phyloP scores from a whole-genome alignment of 1,140 invertebrate genomes.

The Pteromalus puparum region DNA sequence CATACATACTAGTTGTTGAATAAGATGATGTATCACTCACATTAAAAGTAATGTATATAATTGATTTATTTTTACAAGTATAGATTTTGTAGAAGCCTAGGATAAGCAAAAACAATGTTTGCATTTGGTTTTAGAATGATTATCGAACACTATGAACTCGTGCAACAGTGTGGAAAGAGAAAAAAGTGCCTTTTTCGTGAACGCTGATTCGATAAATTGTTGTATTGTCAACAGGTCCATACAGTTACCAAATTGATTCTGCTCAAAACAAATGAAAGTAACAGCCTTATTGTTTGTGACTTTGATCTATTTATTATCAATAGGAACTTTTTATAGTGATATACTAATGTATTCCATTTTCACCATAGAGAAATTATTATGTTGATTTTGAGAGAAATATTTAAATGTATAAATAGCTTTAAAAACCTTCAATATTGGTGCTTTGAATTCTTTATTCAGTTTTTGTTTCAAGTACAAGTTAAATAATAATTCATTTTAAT shows the following conservation, averaged over 20 bases:
- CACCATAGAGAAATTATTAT: too few species aligned
- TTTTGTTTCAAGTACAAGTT: too few species aligned
- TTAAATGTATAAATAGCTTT: background rate
- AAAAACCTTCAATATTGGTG: background rate
- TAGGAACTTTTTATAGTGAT: background rate
- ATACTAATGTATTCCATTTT: background rate
- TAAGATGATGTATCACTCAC: too few species aligned
- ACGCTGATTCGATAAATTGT: background rate
- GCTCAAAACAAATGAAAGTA: background rate
- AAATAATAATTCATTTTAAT: too few species aligned
- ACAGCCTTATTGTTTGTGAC: background rate
- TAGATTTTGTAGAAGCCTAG: background rate
- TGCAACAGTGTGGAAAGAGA: background rate
- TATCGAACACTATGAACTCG: background rate
- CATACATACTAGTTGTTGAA: too few species aligned
- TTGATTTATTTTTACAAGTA: background rate
- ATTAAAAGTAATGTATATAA: too few species aligned
- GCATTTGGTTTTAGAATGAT: background rate
- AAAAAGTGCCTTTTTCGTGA: constrained; percentile 27
- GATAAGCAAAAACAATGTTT: background rate
- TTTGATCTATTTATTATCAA: background rate
- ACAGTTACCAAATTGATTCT: background rate
- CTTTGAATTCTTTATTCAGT: background rate
- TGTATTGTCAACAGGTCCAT: background rate
- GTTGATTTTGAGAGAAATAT: too few species aligned